These are phyloP conservation scores for Taphrorychus bicolor DNA, from an alignment of 2,888 invertebrate species.

Conservation along the genomic window DNA sequence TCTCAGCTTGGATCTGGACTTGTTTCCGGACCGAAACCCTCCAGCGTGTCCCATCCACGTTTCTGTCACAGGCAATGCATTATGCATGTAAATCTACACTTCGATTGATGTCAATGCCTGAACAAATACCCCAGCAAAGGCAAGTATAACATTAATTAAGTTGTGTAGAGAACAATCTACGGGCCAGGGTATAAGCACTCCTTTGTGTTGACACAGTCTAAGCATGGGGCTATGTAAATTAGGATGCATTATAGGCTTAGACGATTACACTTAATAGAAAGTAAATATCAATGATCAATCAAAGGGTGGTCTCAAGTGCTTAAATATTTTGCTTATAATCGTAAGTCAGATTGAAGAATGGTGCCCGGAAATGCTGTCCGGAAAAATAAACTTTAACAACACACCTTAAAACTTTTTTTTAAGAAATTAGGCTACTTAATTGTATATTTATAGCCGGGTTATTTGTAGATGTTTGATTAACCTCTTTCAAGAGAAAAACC, in stretches of 20 bases:
- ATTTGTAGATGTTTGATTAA: too few species aligned
- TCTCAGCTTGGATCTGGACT: not conserved
- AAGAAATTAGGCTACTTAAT: too few species aligned
- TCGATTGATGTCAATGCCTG: constrained; percentile 33
- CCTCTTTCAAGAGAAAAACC: too few species aligned
- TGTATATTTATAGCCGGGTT: too few species aligned
- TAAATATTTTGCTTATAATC: not conserved
- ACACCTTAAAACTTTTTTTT: too few species aligned
- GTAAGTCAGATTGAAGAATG: too few species aligned
- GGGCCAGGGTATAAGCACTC: constrained; percentile 18
- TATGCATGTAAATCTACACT: constrained; percentile 34
- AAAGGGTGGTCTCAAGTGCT: not conserved
- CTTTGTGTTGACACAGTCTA: constrained; percentile 31
- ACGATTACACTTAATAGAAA: constrained; percentile 20
- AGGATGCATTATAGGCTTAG: constrained; percentile 20
- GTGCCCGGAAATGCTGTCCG: too few species aligned
- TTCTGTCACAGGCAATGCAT: constrained; percentile 18
- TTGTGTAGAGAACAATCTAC: constrained; percentile 31
- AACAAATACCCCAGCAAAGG: constrained; percentile 30
- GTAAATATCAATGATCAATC: constrained; percentile 13
- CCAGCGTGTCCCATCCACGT: constrained; percentile 5
- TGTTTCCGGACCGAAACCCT: not conserved
- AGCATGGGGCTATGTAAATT: constrained; percentile 26
- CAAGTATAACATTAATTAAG: constrained; percentile 37
- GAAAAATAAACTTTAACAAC: too few species aligned